Evolutionary conservation across 2,797 vertebrate species (phyloP), one percentile per base, ranked within the genome.

Genomic region (Protonibea diacanthus): DNA sequence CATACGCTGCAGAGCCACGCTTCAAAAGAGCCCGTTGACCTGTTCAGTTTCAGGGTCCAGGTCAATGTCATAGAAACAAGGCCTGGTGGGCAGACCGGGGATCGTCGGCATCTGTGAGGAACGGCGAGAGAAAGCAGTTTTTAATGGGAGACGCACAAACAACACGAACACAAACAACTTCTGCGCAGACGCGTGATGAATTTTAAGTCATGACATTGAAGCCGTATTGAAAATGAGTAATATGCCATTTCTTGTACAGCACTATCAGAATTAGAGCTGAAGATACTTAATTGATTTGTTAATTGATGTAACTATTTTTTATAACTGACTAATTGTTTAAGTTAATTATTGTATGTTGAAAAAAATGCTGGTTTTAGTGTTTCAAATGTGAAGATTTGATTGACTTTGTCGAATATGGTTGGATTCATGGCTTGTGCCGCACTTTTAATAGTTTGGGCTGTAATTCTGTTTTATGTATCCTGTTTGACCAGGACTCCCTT

Each of bases 21-120:
- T 93, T 94, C 59, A 99, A 87, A 99, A 99, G 69, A 99, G 96
- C 38, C 98, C 98, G 1, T 95, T 96, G 83, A 99, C 95, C 88
- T 96, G 95, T 81, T 97, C 96, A 0, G 97, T 97, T 76, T 93
- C 93, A 4, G 98, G 96, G 83, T 99, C 96, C 84, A 99, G 94
- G 88, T 99, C 97, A 60, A 99, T 99, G 76, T 99, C 98, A 56
- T 98, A 99, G 95, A 99, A 99, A 89, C 98, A 99, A 33, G 98
- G 98, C 65, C 98, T 95, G 7, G 98, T 99, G 61, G 98, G 98
- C 75, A 99, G 96, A 47, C 98, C 98, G 5, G 98, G 98, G 94
- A 99, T 99, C 0, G 98, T 99, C 66, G 97, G 98, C 97, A 99
- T 99, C 98, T 99, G 61, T 13, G 29, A 81, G n/a, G 14, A 70